These are phyloP conservation scores for Psilopogon haemacephalus DNA, from an alignment of 2,113 vertebrate genomes.

Conservation along the genomic window DNA sequence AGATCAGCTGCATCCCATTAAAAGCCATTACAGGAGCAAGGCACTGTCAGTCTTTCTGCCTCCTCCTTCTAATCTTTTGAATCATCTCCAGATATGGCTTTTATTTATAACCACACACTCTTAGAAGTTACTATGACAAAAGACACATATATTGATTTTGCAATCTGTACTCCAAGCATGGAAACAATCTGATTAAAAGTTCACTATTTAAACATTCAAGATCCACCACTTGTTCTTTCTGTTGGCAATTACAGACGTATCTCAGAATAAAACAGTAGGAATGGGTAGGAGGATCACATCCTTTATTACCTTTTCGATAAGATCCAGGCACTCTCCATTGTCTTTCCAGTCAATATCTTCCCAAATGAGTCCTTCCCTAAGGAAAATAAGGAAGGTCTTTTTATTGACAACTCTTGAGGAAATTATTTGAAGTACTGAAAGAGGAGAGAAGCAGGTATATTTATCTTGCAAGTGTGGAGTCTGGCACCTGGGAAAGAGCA, in stretches of 20 bases:
- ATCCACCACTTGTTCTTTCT: background rate
- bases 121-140: background rate
- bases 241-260: background rate
- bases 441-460: background rate
- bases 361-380: slow-evolving; percentile 93
- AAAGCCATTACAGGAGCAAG: background rate
- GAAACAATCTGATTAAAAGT: background rate
- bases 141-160: background rate
- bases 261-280: background rate
- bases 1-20: background rate
- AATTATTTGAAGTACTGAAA: background rate
- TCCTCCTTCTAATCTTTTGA: background rate
- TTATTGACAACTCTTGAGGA: background rate
- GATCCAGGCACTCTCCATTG: slow-evolving; percentile 95
- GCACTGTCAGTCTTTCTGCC: background rate
- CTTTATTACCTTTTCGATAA: slow-evolving; percentile 92
- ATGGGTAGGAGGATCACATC: background rate
- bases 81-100: background rate
- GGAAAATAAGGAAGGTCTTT: background rate
- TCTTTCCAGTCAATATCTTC: slow-evolving; percentile 96
- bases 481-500: too few relatives aligned
- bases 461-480: background rate
- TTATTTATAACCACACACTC: background rate
- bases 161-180: background rate
- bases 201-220: background rate